Base-by-base conservation (phyloP, 2,113 vertebrate genomes). In the Pelodiscus sinensis region DNA sequence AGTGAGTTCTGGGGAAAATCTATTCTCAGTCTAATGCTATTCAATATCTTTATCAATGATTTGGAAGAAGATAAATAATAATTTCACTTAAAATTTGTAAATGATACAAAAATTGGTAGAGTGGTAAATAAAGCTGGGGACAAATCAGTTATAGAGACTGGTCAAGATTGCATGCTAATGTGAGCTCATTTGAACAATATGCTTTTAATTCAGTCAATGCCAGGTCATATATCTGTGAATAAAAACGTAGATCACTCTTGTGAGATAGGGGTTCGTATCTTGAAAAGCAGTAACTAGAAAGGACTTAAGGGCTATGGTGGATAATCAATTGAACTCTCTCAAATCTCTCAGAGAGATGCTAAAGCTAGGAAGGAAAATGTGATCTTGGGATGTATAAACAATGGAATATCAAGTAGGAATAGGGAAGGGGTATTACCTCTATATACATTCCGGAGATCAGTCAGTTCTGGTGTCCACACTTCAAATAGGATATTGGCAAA, bases 401-500 rank as follows among this genome's bases (percentile, higher is more conserved):
- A 8, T 8, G 11, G 73, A 50, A 13, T 50, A 77, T 77, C 38
- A 77, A 7, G 38, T 25, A 44, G 24, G 38, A 77, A 19, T 50
- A 77, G 38, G 11, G 2, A 77, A 77, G 44, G 25, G 7, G 73
- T 25, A 77, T 77, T 77, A 8, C 13, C 21, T 50, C 73, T 35
- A 16, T 71, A 25, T 60, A n/a, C 16, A 35, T 71, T 71, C 35
- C 9, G 65, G 16, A 35, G 18, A 71, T n/a, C 18, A 71, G 77
- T 31, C 1, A 38, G 9, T 6, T 86, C 24, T 77, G 87, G 51
- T 52, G 16, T 24, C 25, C 89, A 31, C 92, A 56, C n/a, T 71
- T 92, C 84, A 78, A 38, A 87, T 94, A 83, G 3, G 73, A 81
- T 88, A 89, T 85, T 71, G 89, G 91, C n/a, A 4, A 90, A 65